Evolutionary conservation across 2,113 vertebrate species (phyloP).

Genomic region (Notarius lentiginosus): DNA sequence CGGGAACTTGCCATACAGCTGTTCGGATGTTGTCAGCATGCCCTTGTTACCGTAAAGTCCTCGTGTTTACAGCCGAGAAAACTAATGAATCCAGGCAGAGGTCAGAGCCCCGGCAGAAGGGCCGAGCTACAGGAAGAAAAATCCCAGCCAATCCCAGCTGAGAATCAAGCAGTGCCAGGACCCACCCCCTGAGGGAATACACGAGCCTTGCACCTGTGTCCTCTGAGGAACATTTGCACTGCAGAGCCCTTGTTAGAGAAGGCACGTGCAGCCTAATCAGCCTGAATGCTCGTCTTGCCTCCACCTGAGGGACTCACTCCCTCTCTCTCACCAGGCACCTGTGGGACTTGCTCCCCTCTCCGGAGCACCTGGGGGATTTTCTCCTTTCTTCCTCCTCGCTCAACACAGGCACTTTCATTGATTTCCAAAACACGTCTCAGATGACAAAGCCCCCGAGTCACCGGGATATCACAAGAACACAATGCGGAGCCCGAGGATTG

Average conservation of each 20-base stretch:
- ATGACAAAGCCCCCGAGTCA: conserved; percentile 50
- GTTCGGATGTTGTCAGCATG: conserved; percentile 22
- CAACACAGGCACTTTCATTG: conserved; percentile 49
- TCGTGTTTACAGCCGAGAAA: conserved; percentile 14
- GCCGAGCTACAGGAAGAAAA: conserved; percentile 5
- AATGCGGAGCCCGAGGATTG: conserved; percentile 47
- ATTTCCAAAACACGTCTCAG: conserved; percentile 57
- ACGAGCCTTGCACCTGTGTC: conserved; percentile 13
- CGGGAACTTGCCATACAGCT: background rate
- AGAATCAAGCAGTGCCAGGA: background rate
- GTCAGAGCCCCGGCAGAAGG: conserved; percentile 26
- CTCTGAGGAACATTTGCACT: conserved; percentile 35
- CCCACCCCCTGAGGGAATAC: conserved; percentile 23
- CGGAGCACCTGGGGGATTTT: conserved; percentile 38
- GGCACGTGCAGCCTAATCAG: conserved; percentile 35
- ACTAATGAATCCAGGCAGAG: conserved; percentile 31
- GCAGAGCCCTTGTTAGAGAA: conserved; percentile 33
- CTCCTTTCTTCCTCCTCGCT: conserved; percentile 18
- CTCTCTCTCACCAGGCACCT: conserved; percentile 13
- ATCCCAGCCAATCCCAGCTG: conserved; percentile 12
- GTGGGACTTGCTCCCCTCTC: conserved; percentile 31
- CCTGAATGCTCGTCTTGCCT: conserved; percentile 37
- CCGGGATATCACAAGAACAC: conserved; percentile 53
- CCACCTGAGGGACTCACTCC: conserved; percentile 15
- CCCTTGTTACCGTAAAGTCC: conserved; percentile 19